phyloP scores from a whole-genome alignment of 2,797 vertebrate species.

The Numenius phaeopus region DNA sequence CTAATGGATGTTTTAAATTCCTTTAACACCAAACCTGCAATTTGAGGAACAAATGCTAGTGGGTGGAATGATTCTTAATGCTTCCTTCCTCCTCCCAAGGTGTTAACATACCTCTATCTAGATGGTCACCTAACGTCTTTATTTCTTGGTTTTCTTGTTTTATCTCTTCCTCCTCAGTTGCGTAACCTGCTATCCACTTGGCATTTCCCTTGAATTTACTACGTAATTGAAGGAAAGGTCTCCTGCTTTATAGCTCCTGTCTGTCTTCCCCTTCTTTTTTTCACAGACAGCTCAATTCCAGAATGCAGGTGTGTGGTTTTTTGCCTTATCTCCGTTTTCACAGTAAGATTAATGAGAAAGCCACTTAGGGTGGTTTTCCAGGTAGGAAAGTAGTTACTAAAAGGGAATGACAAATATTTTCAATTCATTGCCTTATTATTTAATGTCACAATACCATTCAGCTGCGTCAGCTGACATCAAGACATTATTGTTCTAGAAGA shows the following conservation, averaged over 20 bases:
- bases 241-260: conserved; percentile 5
- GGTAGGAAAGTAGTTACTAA: background rate
- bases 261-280: conserved; percentile 5
- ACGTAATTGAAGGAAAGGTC: conserved; percentile 46
- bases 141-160: conserved; percentile 58
- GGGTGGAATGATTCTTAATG: conserved; percentile 28
- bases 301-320: conserved; percentile 28
- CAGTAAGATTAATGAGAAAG: conserved; percentile 18
- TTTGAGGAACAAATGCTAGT: conserved; percentile 53
- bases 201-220: conserved; percentile 67
- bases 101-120: conserved; percentile 27
- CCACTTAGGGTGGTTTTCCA: background rate
- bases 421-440: background rate
- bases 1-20: conserved; percentile 61
- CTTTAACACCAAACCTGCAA: conserved; percentile 62
- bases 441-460: background rate
- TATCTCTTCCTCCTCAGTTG: conserved; percentile 28
- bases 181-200: conserved; percentile 4
- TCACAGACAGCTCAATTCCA: conserved; percentile 56
- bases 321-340: conserved; percentile 43
- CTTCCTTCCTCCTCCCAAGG: conserved; percentile 49
- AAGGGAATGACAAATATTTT: background rate
- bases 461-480: background rate
- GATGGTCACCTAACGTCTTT: conserved; percentile 56
- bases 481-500: background rate